Evolutionary conservation across 2,113 vertebrate species (phyloP).

Genomic region (Arothron firmamentum): DNA sequence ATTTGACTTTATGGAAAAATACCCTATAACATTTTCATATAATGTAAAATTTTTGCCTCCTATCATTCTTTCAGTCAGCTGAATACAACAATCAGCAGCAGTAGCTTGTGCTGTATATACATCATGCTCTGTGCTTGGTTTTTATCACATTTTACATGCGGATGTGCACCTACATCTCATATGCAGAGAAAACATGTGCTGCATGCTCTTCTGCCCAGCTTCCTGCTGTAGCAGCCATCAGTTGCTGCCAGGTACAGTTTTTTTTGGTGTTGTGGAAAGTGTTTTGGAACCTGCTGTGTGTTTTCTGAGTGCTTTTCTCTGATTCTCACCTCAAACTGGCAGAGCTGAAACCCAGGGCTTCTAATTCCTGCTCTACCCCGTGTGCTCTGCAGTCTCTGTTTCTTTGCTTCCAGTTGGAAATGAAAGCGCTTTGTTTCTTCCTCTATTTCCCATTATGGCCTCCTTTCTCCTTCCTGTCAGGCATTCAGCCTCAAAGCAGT

Average conservation of each 20-base stretch:
- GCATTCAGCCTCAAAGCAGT: conserved; percentile 48
- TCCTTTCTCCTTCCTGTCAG: conserved; percentile 33
- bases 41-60: too few species aligned
- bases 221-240: conserved; percentile 37
- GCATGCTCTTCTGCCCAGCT: conserved; percentile 10
- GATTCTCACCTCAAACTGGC: conserved; percentile 36
- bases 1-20: conserved; percentile 10
- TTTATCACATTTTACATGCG: conserved; percentile 37
- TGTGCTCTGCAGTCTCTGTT: not conserved
- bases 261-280: conserved; percentile 30
- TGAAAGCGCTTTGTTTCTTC: conserved; percentile 23
- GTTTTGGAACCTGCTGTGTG: conserved; percentile 25
- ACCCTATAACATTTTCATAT: too few species aligned
- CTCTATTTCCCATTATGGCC: conserved; percentile 12
- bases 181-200: conserved; percentile 16
- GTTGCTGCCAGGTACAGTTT: conserved; percentile 31
- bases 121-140: too few species aligned
- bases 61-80: too few species aligned
- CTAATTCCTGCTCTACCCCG: not conserved
- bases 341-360: conserved; percentile 12
- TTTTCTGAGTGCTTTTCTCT: conserved; percentile 25
- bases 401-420: conserved; percentile 28
- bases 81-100: conserved; percentile 13
- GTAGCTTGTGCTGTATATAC: not conserved
- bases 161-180: conserved; percentile 25